Base-by-base conservation (phyloP, 2,113 vertebrate genomes). In the Phylloscopus whistleri region DNA sequence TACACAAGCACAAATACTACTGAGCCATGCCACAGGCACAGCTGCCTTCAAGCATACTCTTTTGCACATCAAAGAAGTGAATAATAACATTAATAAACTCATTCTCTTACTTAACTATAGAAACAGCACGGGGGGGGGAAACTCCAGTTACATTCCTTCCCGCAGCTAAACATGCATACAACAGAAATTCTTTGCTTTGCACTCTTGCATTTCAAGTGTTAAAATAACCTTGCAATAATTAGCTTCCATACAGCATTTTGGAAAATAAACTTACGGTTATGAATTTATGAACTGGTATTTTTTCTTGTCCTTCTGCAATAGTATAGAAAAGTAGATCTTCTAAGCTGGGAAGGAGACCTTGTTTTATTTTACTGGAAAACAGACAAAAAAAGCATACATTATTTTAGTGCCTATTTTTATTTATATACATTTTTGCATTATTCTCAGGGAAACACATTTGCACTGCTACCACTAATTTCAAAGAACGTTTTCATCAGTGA, bases 291-390 rank as follows among this genome's bases (percentile, higher is more conserved):
- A 99, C 99, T 8, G 99, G 99, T 98, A 99, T 99, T 97, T 99
- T 99, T 93, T 99, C 99, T 97, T 99, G 99, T 85, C 99, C 99
- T 98, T 99, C 99, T 51, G 99, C 99, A 93, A 99, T 99, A 87
- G 99, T 99, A 97, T 99, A 99, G 97, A 99, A 99, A 78, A 99
- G 98, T 48, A 99, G 98, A 97, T 99, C 99, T 97, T 99, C 99
- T 97, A 99, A 98, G 78, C 99, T 99, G 94, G 99, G 99, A 92
- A 99, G 97, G 80, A 99, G 98, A 92, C 99, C 99, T 79, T 99
- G 98, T 92, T 99, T 99, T 62, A 98, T 97, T 98, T 99, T 99
- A 98, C 99, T 99, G 63, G 4, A 84, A 85, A 82, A 67, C 87
- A 91, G 76, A 39, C 41, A 97, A 16, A 13, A 39, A 9, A 37